phyloP scores from a whole-genome alignment of 2,888 invertebrate species.

The Ormia ochracea region DNA sequence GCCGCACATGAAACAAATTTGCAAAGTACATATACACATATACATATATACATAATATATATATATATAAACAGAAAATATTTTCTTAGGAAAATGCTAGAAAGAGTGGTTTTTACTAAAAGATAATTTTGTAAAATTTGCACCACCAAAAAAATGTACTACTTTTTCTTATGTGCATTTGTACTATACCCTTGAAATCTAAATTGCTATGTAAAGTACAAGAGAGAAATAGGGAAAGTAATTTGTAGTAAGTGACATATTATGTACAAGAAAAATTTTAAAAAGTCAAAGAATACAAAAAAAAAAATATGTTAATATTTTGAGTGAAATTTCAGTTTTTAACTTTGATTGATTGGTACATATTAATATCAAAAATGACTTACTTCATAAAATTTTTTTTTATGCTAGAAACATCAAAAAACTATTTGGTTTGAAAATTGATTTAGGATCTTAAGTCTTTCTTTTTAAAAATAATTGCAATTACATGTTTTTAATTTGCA shows the following conservation, averaged over 20 bases:
- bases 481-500: conserved; percentile 9
- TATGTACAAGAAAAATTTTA: neutral
- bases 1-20: too few species aligned
- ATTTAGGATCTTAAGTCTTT: neutral
- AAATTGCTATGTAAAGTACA: neutral
- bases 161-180: neutral
- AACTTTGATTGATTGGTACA: too few species aligned
- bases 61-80: too few species aligned
- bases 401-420: neutral
- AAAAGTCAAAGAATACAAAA: neutral
- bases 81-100: too few species aligned
- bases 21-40: too few species aligned
- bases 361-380: too few species aligned
- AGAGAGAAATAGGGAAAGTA: conserved; percentile 32
- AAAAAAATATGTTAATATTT: conserved; percentile 3
- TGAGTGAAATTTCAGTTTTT: conserved; percentile 12
- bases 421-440: neutral
- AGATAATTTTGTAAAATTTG: too few species aligned
- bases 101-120: too few species aligned
- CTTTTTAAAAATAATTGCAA: neutral
- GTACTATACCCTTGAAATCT: neutral
- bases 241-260: conserved; percentile 34
- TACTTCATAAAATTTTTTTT: too few species aligned
- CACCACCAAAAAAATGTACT: too few species aligned
- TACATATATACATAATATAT: too few species aligned